phyloP scores from a whole-genome alignment of 23 tunicate species.

The Clavelina lepadiformis region DNA sequence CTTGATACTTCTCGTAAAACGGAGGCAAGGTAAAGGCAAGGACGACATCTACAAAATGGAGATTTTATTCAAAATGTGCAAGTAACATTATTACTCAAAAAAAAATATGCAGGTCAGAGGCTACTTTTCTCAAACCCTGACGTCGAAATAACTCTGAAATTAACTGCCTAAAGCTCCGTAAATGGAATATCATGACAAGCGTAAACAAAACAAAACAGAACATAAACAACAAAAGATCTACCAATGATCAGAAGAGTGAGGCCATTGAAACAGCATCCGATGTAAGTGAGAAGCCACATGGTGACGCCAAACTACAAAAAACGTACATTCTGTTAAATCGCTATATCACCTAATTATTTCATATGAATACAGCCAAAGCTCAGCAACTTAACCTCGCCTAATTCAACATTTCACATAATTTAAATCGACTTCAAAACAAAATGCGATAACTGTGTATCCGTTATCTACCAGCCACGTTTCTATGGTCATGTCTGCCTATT shows the following conservation, averaged over 20 bases:
- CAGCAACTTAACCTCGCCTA: no score
- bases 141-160: background rate
- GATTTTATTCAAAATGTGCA: background rate
- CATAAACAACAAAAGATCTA: no score
- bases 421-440: no score
- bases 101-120: no score
- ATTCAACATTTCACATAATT: no score
- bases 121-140: background rate
- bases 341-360: background rate
- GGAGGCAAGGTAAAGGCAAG: constrained; percentile 71
- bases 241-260: constrained; percentile 77
- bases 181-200: background rate
- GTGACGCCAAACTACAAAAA: constrained; percentile 57
- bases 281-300: constrained; percentile 73
- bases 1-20: constrained; percentile 79
- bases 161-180: background rate
- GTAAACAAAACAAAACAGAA: background rate
- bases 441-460: no score
- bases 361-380: no score
- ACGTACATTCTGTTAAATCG: background rate
- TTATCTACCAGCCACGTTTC: no score
- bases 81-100: background rate
- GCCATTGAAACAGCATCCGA: constrained; percentile 76
- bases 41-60: constrained; percentile 31
- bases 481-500: no score